Conservation (phyloP, 2,113 vertebrate species). For the Monarcha castaneiventris region DNA sequence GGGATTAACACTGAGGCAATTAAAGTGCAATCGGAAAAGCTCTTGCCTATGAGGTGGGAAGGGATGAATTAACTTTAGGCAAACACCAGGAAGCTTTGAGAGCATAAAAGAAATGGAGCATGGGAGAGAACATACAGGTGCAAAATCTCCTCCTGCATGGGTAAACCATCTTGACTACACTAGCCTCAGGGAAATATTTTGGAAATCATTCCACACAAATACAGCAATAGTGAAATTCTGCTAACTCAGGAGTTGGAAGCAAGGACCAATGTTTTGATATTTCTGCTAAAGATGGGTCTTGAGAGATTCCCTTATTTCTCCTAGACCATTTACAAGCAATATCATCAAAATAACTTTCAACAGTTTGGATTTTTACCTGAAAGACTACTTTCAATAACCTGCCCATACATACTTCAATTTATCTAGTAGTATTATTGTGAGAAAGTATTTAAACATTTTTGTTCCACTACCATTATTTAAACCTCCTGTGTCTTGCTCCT, state of each 20-base stretch:
- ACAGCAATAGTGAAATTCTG: not conserved
- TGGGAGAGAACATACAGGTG: not conserved
- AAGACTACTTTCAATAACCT: not conserved
- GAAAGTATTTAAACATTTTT: not conserved
- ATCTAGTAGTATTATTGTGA: not conserved
- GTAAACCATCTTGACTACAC: not conserved
- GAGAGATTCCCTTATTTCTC: not conserved
- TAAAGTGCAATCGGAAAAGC: slow-evolving; percentile 8
- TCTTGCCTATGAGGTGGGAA: not conserved
- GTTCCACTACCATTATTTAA: not conserved
- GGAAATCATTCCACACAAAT: not conserved
- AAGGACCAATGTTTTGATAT: not conserved
- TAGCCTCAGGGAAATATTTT: not conserved
- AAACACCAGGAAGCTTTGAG: not conserved
- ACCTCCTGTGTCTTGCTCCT: not conserved
- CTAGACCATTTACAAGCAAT: not conserved
- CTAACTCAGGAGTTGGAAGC: not conserved
- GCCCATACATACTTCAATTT: not conserved
- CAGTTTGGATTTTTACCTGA: not conserved
- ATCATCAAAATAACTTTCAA: not conserved
- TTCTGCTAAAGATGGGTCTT: not conserved
- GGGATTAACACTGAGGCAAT: slow-evolving; percentile 22
- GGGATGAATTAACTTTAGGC: not conserved
- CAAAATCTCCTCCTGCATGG: not conserved
- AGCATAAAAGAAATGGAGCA: not conserved